Conservation (phyloP, 2,797 vertebrate genomes). For the Thripadectes ignobilis region DNA sequence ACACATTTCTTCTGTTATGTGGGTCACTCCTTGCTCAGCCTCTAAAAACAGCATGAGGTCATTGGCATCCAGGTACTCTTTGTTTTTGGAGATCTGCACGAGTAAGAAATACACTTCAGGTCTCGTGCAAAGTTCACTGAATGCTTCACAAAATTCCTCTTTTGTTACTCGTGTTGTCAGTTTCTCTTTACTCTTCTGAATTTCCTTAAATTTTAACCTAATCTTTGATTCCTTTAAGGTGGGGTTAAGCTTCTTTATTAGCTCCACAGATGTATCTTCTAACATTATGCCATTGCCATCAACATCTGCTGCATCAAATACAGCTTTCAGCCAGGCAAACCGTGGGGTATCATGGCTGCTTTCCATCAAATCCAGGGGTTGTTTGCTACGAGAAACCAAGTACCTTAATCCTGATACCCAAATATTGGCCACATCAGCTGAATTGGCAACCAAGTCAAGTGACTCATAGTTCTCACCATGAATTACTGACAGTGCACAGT, state of each 20-base stretch:
- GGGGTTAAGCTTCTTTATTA: conserved; percentile 91
- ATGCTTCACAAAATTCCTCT: conserved; percentile 96
- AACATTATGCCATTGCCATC: conserved; percentile 93
- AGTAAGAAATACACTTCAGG: conserved; percentile 96
- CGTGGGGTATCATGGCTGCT: conserved; percentile 86
- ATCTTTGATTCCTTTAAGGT: conserved; percentile 95
- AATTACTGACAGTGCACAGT: conserved; percentile 93
- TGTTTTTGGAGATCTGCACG: conserved; percentile 96
- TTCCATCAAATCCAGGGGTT: conserved; percentile 83
- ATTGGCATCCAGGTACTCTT: conserved; percentile 92
- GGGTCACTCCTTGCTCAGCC: conserved; percentile 92
- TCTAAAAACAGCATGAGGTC: conserved; percentile 95
- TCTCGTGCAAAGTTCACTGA: conserved; percentile 93
- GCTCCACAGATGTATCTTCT: conserved; percentile 89
- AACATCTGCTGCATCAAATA: conserved; percentile 88
- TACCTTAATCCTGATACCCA: conserved; percentile 97
- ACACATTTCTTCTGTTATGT: conserved; percentile 91
- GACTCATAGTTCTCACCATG: conserved; percentile 96
- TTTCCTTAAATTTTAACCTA: conserved; percentile 94
- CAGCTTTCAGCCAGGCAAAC: conserved; percentile 86
- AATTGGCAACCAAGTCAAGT: conserved; percentile 93
- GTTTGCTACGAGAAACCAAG: conserved; percentile 90
- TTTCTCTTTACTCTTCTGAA: conserved; percentile 96
- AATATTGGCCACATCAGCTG: conserved; percentile 96
- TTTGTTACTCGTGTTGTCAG: conserved; percentile 92